Evolutionary conservation across 2,888 invertebrate genomes (phyloP).

Genomic region (Eupithecia pulchellata): DNA sequence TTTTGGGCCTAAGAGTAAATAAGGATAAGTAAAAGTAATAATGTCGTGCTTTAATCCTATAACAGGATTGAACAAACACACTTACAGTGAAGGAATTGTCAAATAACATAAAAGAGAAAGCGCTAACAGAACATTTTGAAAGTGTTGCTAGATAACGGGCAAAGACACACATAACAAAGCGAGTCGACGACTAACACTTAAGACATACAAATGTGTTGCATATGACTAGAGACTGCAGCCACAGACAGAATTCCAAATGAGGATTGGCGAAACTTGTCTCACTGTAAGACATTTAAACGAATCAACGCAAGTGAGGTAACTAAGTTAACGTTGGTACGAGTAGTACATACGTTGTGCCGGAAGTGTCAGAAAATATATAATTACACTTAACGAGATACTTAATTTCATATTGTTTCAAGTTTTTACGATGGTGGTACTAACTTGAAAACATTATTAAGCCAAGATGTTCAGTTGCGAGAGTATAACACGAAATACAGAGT

Average conservation of each 20-base stretch:
- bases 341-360: conserved; percentile 14
- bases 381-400: background rate
- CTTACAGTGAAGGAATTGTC: conserved; percentile 31
- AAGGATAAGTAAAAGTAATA: too few species aligned
- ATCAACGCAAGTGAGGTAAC: conserved; percentile 15
- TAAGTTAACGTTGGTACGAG: conserved; percentile 22
- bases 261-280: conserved; percentile 50
- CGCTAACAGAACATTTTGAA: conserved; percentile 65
- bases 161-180: conserved; percentile 68
- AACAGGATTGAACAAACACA: too few species aligned
- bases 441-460: conserved; percentile 9
- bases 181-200: conserved; percentile 60
- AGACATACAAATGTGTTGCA: conserved; percentile 68
- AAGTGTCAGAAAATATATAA: background rate
- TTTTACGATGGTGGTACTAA: background rate
- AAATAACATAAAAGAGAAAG: conserved; percentile 65
- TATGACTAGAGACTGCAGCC: conserved; percentile 57
- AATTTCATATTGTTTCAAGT: conserved; percentile 3
- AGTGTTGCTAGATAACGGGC: conserved; percentile 67
- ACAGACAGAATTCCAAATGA: conserved; percentile 71
- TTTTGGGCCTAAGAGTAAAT: too few species aligned
- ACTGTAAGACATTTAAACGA: conserved; percentile 37
- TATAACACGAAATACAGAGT: conserved; percentile 32
- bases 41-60: too few species aligned
- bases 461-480: background rate